Percentiles rank a stretch among this genome's conserved stretches.
Evolutionary conservation across 2,797 vertebrate species (phyloP).

Genomic region (Ctenochaetus hawaiiensis): DNA sequence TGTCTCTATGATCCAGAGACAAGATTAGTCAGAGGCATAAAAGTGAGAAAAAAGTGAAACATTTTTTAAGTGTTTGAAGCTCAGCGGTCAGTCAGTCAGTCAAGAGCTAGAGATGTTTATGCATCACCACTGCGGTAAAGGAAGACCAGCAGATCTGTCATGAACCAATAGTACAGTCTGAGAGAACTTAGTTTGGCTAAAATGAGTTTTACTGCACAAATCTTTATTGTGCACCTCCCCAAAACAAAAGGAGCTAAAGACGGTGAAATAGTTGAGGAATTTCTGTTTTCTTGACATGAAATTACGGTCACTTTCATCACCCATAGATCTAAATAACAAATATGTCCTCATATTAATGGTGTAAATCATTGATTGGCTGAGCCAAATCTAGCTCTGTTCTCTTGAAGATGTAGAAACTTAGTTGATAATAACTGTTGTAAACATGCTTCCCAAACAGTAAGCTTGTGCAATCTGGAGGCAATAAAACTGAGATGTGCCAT

Average conservation of each 20-base stretch:
- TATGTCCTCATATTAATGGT: background rate
- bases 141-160: background rate
- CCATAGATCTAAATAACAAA: background rate
- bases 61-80: background rate
- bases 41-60: background rate
- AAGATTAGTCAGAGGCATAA: background rate
- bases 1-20: background rate
- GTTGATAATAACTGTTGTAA: background rate
- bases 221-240: background rate
- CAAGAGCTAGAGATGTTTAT: background rate
- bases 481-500: conserved; percentile 9
- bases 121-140: background rate
- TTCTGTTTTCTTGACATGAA: background rate
- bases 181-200: background rate
- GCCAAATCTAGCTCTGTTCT: background rate
- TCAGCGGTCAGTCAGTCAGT: background rate
- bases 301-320: background rate
- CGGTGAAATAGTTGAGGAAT: background rate
- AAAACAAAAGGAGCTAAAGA: background rate
- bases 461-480: conserved; percentile 1
- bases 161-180: background rate
- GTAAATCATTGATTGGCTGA: background rate
- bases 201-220: background rate
- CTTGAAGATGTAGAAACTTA: background rate
- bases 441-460: background rate